phyloP scores from a whole-genome alignment of 2,113 vertebrate species.

The Progne subis region DNA sequence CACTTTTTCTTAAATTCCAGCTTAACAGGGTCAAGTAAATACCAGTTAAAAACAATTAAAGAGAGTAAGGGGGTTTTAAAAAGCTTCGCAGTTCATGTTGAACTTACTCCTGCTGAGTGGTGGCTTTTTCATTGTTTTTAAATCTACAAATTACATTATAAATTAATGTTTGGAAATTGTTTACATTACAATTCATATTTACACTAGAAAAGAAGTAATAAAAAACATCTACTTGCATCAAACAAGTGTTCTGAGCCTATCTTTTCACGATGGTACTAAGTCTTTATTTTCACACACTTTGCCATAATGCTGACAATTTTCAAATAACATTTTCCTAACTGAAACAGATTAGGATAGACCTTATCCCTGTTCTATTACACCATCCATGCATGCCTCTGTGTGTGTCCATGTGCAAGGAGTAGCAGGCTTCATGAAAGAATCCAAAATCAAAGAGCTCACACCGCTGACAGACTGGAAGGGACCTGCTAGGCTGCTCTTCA shows the following conservation, averaged over 20 bases:
- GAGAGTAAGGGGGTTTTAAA: too few species aligned
- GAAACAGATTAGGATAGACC: not conserved
- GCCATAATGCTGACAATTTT: not conserved
- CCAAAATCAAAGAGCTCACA: not conserved
- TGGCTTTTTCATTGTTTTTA: not conserved
- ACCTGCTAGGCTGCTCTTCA: not conserved
- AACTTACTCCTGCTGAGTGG: not conserved
- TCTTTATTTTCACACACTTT: not conserved
- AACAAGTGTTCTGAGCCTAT: not conserved
- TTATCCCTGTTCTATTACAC: not conserved
- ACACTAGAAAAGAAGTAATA: not conserved
- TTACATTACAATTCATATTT: not conserved
- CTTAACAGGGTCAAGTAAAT: not conserved
- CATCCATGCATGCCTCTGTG: accelerated
- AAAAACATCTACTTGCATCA: not conserved
- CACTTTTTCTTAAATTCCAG: not conserved
- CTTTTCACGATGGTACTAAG: not conserved
- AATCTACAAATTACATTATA: not conserved
- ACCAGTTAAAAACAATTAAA: too few species aligned
- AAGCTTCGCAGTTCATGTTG: not conserved
- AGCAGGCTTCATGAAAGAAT: not conserved
- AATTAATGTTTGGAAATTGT: not conserved
- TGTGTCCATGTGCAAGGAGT: not conserved
- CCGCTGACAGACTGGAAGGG: not conserved
- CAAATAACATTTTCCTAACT: not conserved